Percentiles rank a stretch among this genome's conserved stretches.
These are phyloP conservation scores for Orientallactaga bullata DNA, from an alignment of 2,113 vertebrate genomes.

Conservation along the genomic window DNA sequence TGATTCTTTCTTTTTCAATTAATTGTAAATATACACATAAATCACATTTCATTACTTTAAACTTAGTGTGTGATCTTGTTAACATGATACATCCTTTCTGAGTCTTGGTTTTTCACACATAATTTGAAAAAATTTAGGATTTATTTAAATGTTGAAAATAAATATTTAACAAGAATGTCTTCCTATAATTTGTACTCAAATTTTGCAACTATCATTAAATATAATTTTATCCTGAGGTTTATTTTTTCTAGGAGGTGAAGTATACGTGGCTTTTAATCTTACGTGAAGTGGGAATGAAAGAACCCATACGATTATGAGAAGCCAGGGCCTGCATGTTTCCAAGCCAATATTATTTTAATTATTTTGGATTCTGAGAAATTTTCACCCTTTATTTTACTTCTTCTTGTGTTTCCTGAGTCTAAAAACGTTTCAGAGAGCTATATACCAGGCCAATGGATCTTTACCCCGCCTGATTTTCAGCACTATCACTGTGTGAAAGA, in stretches of 20 bases:
- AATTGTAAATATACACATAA: background rate
- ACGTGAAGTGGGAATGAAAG: constrained; percentile 39
- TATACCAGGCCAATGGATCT: background rate
- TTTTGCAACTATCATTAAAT: background rate
- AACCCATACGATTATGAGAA: constrained; percentile 1
- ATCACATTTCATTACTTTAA: background rate
- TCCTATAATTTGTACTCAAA: background rate
- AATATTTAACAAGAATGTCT: background rate
- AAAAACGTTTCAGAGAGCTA: constrained; percentile 1
- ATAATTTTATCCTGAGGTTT: background rate
- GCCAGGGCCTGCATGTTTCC: background rate
- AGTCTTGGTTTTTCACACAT: background rate
- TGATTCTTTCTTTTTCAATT: background rate
- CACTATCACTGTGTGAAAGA: constrained; percentile 48
- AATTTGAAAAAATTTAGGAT: background rate
- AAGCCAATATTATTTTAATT: constrained; percentile 41
- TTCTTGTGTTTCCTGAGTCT: constrained; percentile 22
- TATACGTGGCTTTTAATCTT: constrained; percentile 8
- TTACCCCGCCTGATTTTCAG: constrained; percentile 37
- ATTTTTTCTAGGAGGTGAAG: constrained; percentile 34
- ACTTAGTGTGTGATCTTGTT: background rate
- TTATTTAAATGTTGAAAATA: constrained; percentile 26
- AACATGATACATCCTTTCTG: background rate
- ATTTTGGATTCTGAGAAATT: constrained; percentile 32
- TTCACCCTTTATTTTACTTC: constrained; percentile 12